Evolutionary conservation across 2,888 invertebrate genomes (phyloP).

Genomic region (Drosophila prostipennis): DNA sequence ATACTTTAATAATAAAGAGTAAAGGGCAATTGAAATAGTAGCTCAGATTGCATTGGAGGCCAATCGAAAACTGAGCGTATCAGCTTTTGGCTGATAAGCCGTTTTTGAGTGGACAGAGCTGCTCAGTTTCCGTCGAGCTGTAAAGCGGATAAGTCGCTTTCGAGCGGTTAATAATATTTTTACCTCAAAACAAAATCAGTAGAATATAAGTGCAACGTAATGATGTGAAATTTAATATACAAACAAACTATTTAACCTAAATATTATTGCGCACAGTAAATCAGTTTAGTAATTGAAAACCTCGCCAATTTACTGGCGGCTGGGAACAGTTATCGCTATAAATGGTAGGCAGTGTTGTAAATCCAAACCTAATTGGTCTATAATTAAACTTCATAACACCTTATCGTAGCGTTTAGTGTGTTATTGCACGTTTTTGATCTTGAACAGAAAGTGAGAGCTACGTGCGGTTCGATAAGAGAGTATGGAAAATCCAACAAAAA

Average conservation of each 20-base stretch:
- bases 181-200: neutral
- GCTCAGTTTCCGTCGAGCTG: constrained; percentile 10
- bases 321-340: constrained; percentile 14
- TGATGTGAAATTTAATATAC: neutral
- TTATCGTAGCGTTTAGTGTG: neutral
- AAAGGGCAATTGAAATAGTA: neutral
- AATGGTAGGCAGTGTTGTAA: constrained; percentile 10
- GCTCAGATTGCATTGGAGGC: neutral
- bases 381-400: constrained; percentile 16
- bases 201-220: constrained; percentile 6
- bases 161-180: neutral
- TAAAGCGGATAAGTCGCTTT: constrained; percentile 18
- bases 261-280: constrained; percentile 2
- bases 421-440: neutral
- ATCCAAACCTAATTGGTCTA: constrained; percentile 29
- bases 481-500: constrained; percentile 1
- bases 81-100: constrained; percentile 7
- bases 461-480: constrained; percentile 16
- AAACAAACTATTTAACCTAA: neutral
- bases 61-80: neutral
- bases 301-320: neutral
- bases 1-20: neutral
- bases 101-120: neutral
- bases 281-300: neutral
- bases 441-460: constrained; percentile 1